A percentile compares a stretch with the other conserved stretches of the same genome.
These are phyloP conservation scores for Microdon myrmicae DNA, from an alignment of 2,888 invertebrate genomes.

Conservation along the genomic window DNA sequence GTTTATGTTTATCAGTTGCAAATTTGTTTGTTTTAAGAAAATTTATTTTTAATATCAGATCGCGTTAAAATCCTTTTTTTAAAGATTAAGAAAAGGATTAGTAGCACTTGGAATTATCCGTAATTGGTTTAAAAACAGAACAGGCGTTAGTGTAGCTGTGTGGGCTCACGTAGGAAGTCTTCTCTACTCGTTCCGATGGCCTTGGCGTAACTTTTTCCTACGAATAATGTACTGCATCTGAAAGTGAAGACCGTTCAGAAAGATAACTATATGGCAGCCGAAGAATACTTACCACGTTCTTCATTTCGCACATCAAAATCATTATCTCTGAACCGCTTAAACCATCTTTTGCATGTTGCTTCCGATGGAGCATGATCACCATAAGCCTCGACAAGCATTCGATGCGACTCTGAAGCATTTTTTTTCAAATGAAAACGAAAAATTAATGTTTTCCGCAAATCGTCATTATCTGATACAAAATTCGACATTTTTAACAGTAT, in stretches of 20 bases:
- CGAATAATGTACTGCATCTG: constrained; percentile 62
- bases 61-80: too few species aligned
- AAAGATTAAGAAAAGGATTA: constrained; percentile 29
- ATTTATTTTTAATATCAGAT: too few species aligned
- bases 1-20: constrained; percentile 19
- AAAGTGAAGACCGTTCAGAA: constrained; percentile 1
- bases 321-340: too few species aligned
- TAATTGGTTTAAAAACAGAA: constrained; percentile 43
- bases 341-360: too few species aligned
- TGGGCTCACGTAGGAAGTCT: constrained; percentile 4
- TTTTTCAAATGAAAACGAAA: too few species aligned
- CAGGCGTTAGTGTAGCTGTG: constrained; percentile 1
- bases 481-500: background rate
- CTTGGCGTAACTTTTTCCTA: constrained; percentile 60
- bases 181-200: constrained; percentile 33
- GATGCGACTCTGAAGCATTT: too few species aligned
- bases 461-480: background rate
- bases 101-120: constrained; percentile 44
- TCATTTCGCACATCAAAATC: too few species aligned
- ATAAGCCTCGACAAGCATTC: too few species aligned
- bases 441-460: too few species aligned
- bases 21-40: constrained; percentile 7
- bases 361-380: too few species aligned
- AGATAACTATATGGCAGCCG: background rate
- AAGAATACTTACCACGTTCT: constrained; percentile 55